A percentile compares a stretch with the other conserved stretches of the same genome.
phyloP scores from a whole-genome alignment of 2,888 invertebrate species.

The Trichopria drosophilae region DNA sequence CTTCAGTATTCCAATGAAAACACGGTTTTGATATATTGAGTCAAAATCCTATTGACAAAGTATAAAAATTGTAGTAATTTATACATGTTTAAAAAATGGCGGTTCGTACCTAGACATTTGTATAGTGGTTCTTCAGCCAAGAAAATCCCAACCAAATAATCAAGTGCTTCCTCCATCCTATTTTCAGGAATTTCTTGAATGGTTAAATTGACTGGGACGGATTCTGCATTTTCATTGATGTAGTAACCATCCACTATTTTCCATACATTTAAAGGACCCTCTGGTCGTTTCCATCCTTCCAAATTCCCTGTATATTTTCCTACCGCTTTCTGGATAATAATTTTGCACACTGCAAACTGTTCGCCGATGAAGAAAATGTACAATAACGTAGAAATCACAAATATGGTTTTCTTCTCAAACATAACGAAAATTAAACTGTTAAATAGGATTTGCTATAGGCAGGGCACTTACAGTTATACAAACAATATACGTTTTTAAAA shows the following conservation, averaged over 20 bases:
- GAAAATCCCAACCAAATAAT: slow-evolving; percentile 44
- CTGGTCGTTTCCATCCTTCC: slow-evolving; percentile 34
- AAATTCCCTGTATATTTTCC: too few relatives aligned
- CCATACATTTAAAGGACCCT: slow-evolving; percentile 49
- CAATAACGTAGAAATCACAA: too few relatives aligned
- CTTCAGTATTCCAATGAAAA: too few relatives aligned
- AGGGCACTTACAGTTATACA: too few relatives aligned
- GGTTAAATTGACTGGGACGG: slow-evolving; percentile 39
- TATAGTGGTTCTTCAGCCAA: slow-evolving; percentile 44
- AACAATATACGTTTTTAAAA: too few relatives aligned
- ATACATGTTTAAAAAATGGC: neutral
- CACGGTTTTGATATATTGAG: neutral
- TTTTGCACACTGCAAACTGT: too few relatives aligned
- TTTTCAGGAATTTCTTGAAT: slow-evolving; percentile 50
- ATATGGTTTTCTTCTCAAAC: too few relatives aligned
- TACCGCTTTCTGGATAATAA: too few relatives aligned
- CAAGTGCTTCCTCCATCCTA: slow-evolving; percentile 43
- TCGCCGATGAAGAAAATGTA: too few relatives aligned
- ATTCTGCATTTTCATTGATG: slow-evolving; percentile 36
- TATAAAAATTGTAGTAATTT: too few relatives aligned
- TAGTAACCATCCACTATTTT: slow-evolving; percentile 37
- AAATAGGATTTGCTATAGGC: too few relatives aligned
- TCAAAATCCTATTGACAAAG: neutral
- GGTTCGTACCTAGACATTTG: slow-evolving; percentile 40
- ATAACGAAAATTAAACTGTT: too few relatives aligned